Conservation (phyloP, 1,140 invertebrate genomes). For the Pseudoatta argentina region DNA sequence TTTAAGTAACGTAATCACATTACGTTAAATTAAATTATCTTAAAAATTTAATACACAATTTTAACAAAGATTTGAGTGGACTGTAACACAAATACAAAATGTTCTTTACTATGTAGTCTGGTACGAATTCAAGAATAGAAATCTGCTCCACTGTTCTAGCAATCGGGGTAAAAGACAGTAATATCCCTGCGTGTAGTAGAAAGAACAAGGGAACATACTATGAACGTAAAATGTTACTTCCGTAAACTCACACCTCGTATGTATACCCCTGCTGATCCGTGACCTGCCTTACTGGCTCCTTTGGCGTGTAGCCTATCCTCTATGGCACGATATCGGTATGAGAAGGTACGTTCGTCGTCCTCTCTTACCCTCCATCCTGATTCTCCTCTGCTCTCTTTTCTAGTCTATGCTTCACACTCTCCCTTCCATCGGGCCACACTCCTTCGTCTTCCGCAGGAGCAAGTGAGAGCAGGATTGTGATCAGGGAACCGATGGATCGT, state of each 20-base stretch:
- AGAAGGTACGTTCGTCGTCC: background rate
- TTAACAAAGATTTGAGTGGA: too few species aligned
- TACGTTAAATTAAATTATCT: too few species aligned
- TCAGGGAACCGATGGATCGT: slow-evolving; percentile 11
- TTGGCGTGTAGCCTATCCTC: slow-evolving; percentile 64
- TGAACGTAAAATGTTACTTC: slow-evolving; percentile 16
- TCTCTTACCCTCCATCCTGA: background rate
- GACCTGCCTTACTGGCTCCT: slow-evolving; percentile 74
- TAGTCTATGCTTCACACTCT: slow-evolving; percentile 9
- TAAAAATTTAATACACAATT: too few species aligned
- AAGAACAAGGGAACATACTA: background rate
- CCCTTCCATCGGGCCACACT: background rate
- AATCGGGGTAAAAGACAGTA: background rate
- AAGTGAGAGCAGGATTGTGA: slow-evolving; percentile 48
- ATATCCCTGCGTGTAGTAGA: background rate
- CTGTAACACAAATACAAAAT: too few species aligned
- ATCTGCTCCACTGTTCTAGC: background rate
- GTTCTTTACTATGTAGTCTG: too few species aligned
- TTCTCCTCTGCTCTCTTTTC: background rate
- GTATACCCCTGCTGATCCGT: slow-evolving; percentile 61
- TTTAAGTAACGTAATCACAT: too few species aligned
- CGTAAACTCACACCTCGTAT: slow-evolving; percentile 7
- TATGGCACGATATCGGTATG: background rate
- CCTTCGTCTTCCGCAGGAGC: slow-evolving; percentile 53
- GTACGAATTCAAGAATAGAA: too few species aligned